Percentiles rank a stretch among this genome's conserved stretches.
Evolutionary conservation across 2,797 vertebrate genomes (phyloP).

Genomic region (Xenops minutus): DNA sequence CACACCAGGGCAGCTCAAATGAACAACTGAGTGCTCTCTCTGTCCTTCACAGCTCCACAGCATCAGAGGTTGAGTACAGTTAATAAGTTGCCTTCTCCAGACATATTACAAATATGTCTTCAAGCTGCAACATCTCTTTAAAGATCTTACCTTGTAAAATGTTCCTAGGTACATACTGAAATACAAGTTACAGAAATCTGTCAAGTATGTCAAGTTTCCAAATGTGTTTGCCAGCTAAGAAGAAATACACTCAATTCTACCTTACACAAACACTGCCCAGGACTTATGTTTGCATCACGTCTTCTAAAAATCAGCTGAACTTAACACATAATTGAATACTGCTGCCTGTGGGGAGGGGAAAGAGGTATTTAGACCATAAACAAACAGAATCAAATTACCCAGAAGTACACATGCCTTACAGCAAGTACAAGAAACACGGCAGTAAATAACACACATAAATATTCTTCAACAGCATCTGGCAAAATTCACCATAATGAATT

Average conservation of each 20-base stretch:
- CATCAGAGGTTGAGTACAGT: background rate
- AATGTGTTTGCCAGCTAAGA: background rate
- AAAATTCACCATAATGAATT: background rate
- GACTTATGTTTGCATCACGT: rapidly evolving
- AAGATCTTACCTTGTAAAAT: background rate
- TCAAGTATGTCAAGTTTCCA: background rate
- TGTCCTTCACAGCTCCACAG: background rate
- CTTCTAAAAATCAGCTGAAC: background rate
- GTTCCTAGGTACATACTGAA: background rate
- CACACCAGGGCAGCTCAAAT: background rate
- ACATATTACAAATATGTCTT: background rate
- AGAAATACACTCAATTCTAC: background rate
- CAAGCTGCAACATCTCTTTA: background rate
- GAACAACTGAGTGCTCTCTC: background rate
- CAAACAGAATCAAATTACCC: background rate
- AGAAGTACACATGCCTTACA: background rate
- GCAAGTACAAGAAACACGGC: background rate
- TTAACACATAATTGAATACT: background rate
- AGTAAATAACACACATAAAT: background rate
- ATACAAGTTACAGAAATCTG: background rate
- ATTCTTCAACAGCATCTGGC: conserved; percentile 2
- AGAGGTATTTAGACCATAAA: background rate
- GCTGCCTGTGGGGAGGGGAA: background rate
- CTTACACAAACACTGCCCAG: background rate
- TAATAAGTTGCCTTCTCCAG: background rate